Percentiles rank a stretch among this genome's conserved stretches.
These are phyloP conservation scores for Eristalinus aeneus DNA, from an alignment of 2,888 invertebrate species.

Conservation along the genomic window DNA sequence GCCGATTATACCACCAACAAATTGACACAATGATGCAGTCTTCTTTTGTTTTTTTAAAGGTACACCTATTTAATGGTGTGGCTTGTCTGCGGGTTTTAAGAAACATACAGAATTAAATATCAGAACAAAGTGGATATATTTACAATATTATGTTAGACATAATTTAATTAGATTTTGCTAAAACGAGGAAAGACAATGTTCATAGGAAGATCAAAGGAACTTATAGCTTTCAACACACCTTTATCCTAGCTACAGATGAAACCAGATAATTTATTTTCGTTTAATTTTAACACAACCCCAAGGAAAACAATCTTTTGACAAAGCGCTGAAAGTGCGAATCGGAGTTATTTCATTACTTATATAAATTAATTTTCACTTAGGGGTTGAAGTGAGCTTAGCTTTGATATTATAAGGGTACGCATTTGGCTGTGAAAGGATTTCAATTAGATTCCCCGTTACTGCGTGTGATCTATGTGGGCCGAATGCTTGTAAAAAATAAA, in stretches of 20 bases:
- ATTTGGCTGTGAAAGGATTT: slow-evolving; percentile 42
- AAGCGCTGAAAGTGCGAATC: slow-evolving; percentile 37
- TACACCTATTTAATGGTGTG: slow-evolving; percentile 53
- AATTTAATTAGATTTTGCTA: slow-evolving; percentile 61
- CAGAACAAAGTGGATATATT: slow-evolving; percentile 45
- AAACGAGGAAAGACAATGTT: slow-evolving; percentile 8
- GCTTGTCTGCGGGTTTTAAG: slow-evolving; percentile 7
- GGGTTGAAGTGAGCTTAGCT: slow-evolving; percentile 48
- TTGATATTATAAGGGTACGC: slow-evolving; percentile 12
- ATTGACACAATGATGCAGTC: no score
- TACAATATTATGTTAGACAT: slow-evolving; percentile 27
- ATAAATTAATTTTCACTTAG: slow-evolving; percentile 61
- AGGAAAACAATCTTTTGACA: slow-evolving; percentile 33
- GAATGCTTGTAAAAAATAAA: no score
- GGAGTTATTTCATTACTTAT: slow-evolving; percentile 64
- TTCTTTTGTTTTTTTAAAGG: no score
- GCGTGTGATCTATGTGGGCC: no score
- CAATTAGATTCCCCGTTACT: slow-evolving; percentile 30
- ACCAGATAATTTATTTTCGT: slow-evolving; percentile 54
- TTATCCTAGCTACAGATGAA: not conserved
- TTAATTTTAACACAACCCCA: slow-evolving; percentile 44
- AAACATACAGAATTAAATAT: slow-evolving; percentile 55
- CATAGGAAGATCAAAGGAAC: slow-evolving; percentile 56
- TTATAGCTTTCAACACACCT: not conserved
- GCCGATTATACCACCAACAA: not conserved